Base-by-base conservation (phyloP, 2,888 invertebrate genomes). In the Fabriciana adippe region DNA sequence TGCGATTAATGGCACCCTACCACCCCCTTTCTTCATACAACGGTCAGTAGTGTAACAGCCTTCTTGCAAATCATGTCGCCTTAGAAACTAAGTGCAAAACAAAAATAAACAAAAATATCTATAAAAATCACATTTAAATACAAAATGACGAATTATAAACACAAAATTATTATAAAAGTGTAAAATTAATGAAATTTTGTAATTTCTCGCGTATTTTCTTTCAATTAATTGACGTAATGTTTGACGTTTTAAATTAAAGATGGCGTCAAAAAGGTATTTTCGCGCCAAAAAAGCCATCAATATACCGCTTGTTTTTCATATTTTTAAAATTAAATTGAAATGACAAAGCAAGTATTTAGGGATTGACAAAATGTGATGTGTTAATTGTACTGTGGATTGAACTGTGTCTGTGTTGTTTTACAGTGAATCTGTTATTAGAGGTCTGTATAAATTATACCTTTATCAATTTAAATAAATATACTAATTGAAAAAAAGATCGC, bases 301-400 rank as follows among this genome's bases (percentile, higher is more conserved):
- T 56, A 80, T 84, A 72, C 83, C 85, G 69, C 85, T 88, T 74
- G 85, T 88, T 60, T 91, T 86, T 76, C 89, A 86, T 76, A 82
- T 90, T 75, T 91, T 92, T 75, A 92, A 92, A 90, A 92, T 90
- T 73, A 92, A 92, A 83, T 87, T 90, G 87, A 92, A 92, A 92
- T 91, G 91, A 92, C 84, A 85, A 84, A 82, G 74, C 76, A 76
- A 68, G 55, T 66, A 65, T 73, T 70, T 78, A 73, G 78, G 80
- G 78, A 65, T 78, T 71, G 73, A 81, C 81, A 75, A 89, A 85
- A 89, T 80, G 77, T 78, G 75, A 76, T 74, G 61, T 72, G 70
- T 72, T 68, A 55, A 70, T 67, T 69, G 70, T 72, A 71, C 69
- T 75, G 66, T 68, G 69, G 71, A 64, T 69, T 66, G 69, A 67